Conservation (phyloP, 2,113 vertebrate genomes). For the Semnornis frantzii region DNA sequence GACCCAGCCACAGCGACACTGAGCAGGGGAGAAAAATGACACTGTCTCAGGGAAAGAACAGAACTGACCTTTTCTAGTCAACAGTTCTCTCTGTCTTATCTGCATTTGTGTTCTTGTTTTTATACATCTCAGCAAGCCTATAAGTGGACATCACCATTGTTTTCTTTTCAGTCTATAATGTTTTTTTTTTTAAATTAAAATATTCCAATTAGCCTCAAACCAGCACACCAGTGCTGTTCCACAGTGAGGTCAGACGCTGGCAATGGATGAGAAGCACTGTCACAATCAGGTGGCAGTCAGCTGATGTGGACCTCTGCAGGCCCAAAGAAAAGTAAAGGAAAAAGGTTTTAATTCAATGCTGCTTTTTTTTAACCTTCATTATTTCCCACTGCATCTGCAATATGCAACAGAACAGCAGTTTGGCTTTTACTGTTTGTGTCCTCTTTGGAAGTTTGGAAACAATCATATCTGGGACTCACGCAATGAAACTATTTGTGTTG, state of each 20-base stretch:
- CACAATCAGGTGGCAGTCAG: neutral
- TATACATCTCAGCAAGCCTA: no score
- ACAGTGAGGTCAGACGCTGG: accelerated
- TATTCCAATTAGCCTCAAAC: no score
- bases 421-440: neutral
- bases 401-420: neutral
- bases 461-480: neutral
- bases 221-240: neutral
- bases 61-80: neutral
- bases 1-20: neutral
- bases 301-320: neutral
- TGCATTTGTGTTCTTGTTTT: no score
- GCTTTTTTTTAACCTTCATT: neutral
- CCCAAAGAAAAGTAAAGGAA: neutral
- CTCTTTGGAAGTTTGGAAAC: neutral
- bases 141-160: no score
- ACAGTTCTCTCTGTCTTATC: no score
- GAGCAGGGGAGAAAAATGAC: neutral
- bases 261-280: neutral
- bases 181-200: no score
- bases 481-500: neutral
- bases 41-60: neutral
- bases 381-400: neutral
- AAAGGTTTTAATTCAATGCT: neutral
- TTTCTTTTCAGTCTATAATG: no score